Percentiles rank a stretch among this genome's conserved stretches.
Evolutionary conservation across 2,888 invertebrate species (phyloP).

Genomic region (Habroteleia sp.): DNA sequence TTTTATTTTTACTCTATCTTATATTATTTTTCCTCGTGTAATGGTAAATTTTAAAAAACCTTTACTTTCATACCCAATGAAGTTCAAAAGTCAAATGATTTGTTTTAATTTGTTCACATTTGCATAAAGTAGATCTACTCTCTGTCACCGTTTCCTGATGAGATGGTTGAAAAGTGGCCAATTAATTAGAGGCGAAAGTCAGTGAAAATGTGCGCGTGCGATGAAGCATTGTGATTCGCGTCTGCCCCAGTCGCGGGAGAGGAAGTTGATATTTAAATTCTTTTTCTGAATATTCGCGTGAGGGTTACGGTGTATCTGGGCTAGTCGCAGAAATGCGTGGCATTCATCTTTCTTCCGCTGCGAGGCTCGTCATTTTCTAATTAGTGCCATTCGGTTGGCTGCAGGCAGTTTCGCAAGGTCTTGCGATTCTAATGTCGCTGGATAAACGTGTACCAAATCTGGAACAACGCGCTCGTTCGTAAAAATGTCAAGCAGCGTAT

Average conservation of each 20-base stretch:
- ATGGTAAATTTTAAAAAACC: too few species aligned
- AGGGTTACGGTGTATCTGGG: conserved; percentile 58
- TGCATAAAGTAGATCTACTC: too few species aligned
- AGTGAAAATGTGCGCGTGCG: conserved; percentile 59
- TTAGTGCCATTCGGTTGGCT: conserved; percentile 51
- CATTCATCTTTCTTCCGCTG: conserved; percentile 61
- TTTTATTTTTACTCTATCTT: too few species aligned
- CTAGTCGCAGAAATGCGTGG: conserved; percentile 54
- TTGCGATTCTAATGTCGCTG: conserved; percentile 25
- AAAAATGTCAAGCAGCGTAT: conserved; percentile 13
- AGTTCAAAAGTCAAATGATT: too few species aligned
- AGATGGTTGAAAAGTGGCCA: conserved; percentile 50
- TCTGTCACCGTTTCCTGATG: conserved; percentile 16
- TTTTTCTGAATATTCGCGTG: conserved; percentile 39
- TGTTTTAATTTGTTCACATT: too few species aligned
- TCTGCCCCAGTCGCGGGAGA: conserved; percentile 13
- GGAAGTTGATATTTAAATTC: conserved; percentile 47
- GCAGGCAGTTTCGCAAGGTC: conserved; percentile 47
- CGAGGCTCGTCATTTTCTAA: conserved; percentile 55
- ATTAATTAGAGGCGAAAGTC: conserved; percentile 64
- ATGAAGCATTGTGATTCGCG: conserved; percentile 40
- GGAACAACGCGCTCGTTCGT: conserved; percentile 37
- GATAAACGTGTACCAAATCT: conserved; percentile 44
- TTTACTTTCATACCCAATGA: too few species aligned
- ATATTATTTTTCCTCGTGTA: too few species aligned